Conservation (phyloP, 2,888 invertebrate species). For the Watsonalla binaria region DNA sequence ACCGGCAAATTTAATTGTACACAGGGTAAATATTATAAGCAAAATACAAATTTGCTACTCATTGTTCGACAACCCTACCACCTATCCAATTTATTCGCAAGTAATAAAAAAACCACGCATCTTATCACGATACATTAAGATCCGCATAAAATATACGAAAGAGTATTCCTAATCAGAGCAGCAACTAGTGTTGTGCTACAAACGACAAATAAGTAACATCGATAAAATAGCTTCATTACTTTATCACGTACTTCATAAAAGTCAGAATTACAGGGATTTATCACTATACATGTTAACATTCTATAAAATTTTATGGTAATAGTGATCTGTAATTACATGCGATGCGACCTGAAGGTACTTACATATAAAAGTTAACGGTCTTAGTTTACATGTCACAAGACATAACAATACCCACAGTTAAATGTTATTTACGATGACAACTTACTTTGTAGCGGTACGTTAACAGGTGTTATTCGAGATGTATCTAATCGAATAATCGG, state of each 20-base stretch:
- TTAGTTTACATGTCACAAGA: slow-evolving; percentile 29
- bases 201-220: slow-evolving; percentile 25
- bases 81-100: slow-evolving; percentile 5
- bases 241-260: slow-evolving; percentile 19
- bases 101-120: neutral
- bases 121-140: neutral
- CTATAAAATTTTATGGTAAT: slow-evolving; percentile 27
- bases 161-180: slow-evolving; percentile 17
- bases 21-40: no score
- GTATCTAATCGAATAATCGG: slow-evolving; percentile 29
- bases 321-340: slow-evolving; percentile 22
- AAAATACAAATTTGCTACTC: neutral
- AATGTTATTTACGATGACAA: slow-evolving; percentile 44
- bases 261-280: slow-evolving; percentile 15
- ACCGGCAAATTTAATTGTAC: no score
- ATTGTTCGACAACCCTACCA: slow-evolving; percentile 23
- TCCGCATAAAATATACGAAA: slow-evolving; percentile 1
- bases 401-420: slow-evolving; percentile 33
- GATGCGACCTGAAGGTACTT: slow-evolving; percentile 9
- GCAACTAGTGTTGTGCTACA: slow-evolving; percentile 24
- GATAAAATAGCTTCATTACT: slow-evolving; percentile 16
- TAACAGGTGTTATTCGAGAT: slow-evolving; percentile 42
- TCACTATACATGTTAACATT: slow-evolving; percentile 28
- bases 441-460: slow-evolving; percentile 28
- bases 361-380: slow-evolving; percentile 33